Evolutionary conservation across 2,888 invertebrate species (phyloP).

Genomic region (Spodoptera exigua): DNA sequence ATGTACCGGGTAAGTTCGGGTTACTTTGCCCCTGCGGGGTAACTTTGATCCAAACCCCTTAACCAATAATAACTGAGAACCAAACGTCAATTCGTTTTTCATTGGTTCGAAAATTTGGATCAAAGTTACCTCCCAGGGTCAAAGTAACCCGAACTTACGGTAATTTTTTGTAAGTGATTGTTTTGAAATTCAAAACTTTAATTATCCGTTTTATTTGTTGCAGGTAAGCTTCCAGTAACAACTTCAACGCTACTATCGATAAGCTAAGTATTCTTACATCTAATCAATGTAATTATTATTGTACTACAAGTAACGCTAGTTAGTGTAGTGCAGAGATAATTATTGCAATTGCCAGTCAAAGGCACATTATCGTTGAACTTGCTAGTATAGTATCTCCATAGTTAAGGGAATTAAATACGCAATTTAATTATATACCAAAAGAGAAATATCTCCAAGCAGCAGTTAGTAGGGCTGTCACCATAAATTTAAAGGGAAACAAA

Average conservation of each 20-base stretch:
- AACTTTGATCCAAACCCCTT: too few relatives aligned
- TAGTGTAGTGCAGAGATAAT: too few relatives aligned
- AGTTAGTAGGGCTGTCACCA: constrained; percentile 8
- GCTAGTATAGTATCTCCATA: not conserved
- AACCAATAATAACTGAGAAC: too few relatives aligned
- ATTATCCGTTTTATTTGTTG: constrained; percentile 39
- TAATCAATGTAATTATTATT: not conserved
- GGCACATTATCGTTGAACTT: too few relatives aligned
- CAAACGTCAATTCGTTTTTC: too few relatives aligned
- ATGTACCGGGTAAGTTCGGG: too few relatives aligned
- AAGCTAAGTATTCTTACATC: constrained; percentile 19
- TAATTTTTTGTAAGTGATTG: not conserved
- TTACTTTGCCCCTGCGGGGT: too few relatives aligned
- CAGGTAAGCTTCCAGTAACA: constrained; percentile 41
- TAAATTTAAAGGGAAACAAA: constrained; percentile 25
- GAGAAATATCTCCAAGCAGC: constrained; percentile 10
- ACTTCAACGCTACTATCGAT: not conserved
- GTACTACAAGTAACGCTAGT: too few relatives aligned
- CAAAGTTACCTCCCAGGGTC: too few relatives aligned
- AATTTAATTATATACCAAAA: constrained; percentile 13
- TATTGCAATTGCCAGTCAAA: too few relatives aligned
- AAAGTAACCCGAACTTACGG: too few relatives aligned
- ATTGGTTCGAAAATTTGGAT: too few relatives aligned
- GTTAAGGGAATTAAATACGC: not conserved
- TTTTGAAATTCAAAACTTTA: constrained; percentile 12